Evolutionary conservation across 2,113 vertebrate species (phyloP).

Genomic region (Rhinichthys klamathensis): DNA sequence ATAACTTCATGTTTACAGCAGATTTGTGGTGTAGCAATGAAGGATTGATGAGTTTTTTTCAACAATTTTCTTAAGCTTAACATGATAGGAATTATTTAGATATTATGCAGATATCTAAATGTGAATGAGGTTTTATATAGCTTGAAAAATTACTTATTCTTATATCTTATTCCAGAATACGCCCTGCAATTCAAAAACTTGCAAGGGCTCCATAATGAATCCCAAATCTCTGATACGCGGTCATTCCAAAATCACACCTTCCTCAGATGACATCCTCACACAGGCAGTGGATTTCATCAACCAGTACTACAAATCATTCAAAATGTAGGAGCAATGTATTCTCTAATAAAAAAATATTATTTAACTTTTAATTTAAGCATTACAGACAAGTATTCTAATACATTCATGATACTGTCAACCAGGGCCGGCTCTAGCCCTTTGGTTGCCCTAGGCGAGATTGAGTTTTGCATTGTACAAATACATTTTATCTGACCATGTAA

Average conservation of each 20-base stretch:
- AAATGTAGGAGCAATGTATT: conserved; percentile 74
- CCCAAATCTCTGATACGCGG: conserved; percentile 73
- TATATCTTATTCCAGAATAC: conserved; percentile 66
- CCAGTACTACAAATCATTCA: conserved; percentile 82
- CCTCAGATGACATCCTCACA: conserved; percentile 73
- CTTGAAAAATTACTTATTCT: neutral
- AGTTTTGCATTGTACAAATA: too few relatives aligned
- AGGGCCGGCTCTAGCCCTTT: too few relatives aligned
- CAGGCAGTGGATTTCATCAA: conserved; percentile 84
- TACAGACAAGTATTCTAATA: neutral
- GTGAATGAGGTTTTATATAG: neutral
- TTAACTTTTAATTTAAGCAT: neutral
- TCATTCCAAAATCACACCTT: conserved; percentile 64
- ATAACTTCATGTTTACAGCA: neutral
- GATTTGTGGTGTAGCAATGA: neutral
- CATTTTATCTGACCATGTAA: too few relatives aligned
- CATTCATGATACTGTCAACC: too few relatives aligned
- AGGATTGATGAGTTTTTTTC: neutral
- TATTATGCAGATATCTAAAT: neutral
- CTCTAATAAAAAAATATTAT: neutral
- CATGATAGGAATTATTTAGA: neutral
- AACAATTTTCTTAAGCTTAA: neutral
- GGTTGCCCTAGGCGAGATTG: too few relatives aligned
- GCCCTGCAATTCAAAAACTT: conserved; percentile 74
- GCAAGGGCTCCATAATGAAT: conserved; percentile 81